Evolutionary conservation across 2,797 vertebrate genomes (phyloP), one percentile per base, ranked within the genome.

Genomic region (Danio aesculapii): DNA sequence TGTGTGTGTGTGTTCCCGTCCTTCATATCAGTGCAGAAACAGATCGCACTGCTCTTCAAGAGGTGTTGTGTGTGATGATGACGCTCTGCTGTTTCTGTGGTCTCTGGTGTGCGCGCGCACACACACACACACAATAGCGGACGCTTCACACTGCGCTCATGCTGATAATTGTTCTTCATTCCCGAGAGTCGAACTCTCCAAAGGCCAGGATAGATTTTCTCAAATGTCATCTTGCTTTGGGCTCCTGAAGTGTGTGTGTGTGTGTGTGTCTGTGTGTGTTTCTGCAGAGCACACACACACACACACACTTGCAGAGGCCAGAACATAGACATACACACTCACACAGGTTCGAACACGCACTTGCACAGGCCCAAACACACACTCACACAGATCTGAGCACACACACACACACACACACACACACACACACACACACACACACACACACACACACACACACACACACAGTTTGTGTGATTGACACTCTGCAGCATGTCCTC

Each of bases 171-270:
- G 86, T 88, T 75, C 81, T 59, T 66, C 82, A 79, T 58, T 87
- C 83, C 78, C 55, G 61, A 76, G 85, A 84, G 71, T 83, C 82
- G 44, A 59, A 72, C 82, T 88, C 86, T 86, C 79, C 75, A 88
- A 88, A 87, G 87, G 84, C 84, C 87, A 87, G 61, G 87, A 90
- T 90, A 77, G 88, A 88, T 88, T 89, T 89, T 87, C 64, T 74
- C 52, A 88, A 90, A 89, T 90, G 88, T 90, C 89, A 90, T 79
- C 77, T 39, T 75, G 84, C 85, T 88, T 84, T 81, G 72, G 76
- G 80, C 55, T 64, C 73, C 58, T 58, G 63, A 68, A 53, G 49
- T 72, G 30, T 30, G 30, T 30, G 30, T 30, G 30, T 30, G 30
- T 30, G 30, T 30, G 30, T 30, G 30, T 30, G 30, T 30, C 1